Percentiles rank a stretch among this genome's conserved stretches.
These are phyloP conservation scores for Acanthococcus lagerstroemiae DNA, from an alignment of 2,888 invertebrate species.

Conservation along the genomic window DNA sequence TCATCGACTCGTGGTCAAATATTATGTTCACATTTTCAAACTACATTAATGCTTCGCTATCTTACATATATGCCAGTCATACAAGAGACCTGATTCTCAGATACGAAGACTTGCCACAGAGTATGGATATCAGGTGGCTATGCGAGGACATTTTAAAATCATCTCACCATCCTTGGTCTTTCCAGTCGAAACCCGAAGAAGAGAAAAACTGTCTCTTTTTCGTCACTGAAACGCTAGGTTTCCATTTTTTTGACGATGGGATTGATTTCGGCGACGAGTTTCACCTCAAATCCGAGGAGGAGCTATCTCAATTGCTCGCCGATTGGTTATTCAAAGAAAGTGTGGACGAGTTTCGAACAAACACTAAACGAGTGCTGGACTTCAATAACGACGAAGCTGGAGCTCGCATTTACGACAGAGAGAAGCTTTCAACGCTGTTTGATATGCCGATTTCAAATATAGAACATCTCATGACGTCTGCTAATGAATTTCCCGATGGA, in stretches of 20 bases:
- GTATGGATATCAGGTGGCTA: constrained; percentile 4
- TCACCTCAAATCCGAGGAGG: not conserved
- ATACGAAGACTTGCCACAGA: constrained; percentile 5
- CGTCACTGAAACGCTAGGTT: constrained; percentile 1
- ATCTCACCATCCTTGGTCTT: not conserved
- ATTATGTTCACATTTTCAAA: constrained; percentile 11
- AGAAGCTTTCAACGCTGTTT: constrained; percentile 1
- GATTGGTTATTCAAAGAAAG: constrained; percentile 20
- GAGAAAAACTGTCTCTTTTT: constrained; percentile 14
- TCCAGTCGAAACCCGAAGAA: not conserved
- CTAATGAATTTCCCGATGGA: not conserved
- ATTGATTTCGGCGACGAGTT: constrained; percentile 7
- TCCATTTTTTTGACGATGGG: constrained; percentile 20
- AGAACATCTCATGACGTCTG: constrained; percentile 1
- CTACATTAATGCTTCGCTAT: constrained; percentile 13
- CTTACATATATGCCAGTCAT: not conserved
- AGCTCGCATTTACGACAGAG: not conserved
- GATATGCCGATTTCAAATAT: constrained; percentile 5
- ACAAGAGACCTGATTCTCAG: constrained; percentile 4
- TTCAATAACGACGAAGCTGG: not conserved
- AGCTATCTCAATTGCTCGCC: not conserved
- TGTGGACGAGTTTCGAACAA: not conserved
- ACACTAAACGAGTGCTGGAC: constrained; percentile 9
- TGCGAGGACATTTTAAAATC: constrained; percentile 9
- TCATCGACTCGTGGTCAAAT: constrained; percentile 14